These are phyloP conservation scores for Tethya wilhelma DNA, from an alignment of 37 sponge, comb jelly and placozoan species.

Conservation along the genomic window DNA sequence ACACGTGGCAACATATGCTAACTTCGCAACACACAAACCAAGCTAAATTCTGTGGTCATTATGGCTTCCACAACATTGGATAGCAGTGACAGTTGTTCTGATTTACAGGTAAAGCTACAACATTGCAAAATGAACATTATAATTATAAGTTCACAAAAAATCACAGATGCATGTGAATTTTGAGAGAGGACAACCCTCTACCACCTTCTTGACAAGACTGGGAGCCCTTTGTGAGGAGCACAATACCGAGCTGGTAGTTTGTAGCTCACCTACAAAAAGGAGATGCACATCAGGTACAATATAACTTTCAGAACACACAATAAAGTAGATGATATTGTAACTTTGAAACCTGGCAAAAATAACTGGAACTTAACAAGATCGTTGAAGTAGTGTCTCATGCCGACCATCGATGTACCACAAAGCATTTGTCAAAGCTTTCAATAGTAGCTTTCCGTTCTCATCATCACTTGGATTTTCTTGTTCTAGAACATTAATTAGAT, in stretches of 20 bases:
- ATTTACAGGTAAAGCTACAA: too few species aligned
- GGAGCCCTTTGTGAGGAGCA: too few species aligned
- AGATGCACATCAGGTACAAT: not conserved
- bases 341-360: slow-evolving; percentile 20
- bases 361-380: slow-evolving; percentile 30
- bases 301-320: slow-evolving; percentile 1
- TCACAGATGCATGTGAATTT: too few species aligned
- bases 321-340: not conserved
- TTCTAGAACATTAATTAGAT: not conserved
- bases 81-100: too few species aligned
- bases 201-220: too few species aligned
- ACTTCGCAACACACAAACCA: too few species aligned
- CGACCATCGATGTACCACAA: slow-evolving; percentile 62
- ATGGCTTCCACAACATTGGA: too few species aligned
- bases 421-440: slow-evolving; percentile 20
- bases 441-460: slow-evolving; percentile 9
- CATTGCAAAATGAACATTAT: too few species aligned
- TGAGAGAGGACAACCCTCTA: slow-evolving; percentile 8
- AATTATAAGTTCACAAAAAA: too few species aligned
- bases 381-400: slow-evolving; percentile 4
- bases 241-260: too few species aligned
- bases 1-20: too few species aligned
- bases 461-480: not conserved
- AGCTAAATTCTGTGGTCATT: too few species aligned
- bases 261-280: slow-evolving; percentile 14